Evolutionary conservation across 2,888 invertebrate genomes (phyloP).

Genomic region (Drosophila mettleri): DNA sequence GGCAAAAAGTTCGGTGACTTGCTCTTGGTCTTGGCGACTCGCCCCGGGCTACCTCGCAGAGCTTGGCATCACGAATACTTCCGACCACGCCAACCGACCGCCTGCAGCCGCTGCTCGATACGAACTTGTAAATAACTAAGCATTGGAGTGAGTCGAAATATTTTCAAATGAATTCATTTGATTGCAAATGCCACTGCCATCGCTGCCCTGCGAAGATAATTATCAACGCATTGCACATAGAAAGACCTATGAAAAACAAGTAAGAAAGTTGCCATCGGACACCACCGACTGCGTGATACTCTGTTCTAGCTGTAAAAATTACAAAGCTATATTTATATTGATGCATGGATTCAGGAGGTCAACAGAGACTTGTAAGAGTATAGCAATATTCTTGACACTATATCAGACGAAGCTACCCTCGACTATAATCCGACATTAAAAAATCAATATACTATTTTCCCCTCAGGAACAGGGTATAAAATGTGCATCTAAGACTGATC

Average conservation of each 20-base stretch:
- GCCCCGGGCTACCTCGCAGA: slow-evolving; percentile 20
- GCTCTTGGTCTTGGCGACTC: slow-evolving; percentile 24
- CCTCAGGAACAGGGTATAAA: no score
- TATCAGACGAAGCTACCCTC: no score
- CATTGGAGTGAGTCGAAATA: slow-evolving; percentile 51
- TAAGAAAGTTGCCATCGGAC: no score
- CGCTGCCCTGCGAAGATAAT: slow-evolving; percentile 45
- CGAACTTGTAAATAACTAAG: slow-evolving; percentile 63
- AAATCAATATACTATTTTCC: no score
- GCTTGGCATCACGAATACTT: slow-evolving; percentile 35
- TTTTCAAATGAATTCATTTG: slow-evolving; percentile 69
- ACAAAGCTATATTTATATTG: no score
- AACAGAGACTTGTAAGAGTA: no score
- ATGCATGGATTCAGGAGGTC: no score
- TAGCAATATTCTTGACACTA: no score
- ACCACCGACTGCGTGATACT: no score
- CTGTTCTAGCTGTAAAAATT: no score
- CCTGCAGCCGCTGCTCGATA: slow-evolving; percentile 21
- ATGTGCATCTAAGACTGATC: not conserved
- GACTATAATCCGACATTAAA: no score
- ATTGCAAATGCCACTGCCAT: slow-evolving; percentile 41
- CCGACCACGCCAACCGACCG: slow-evolving; percentile 31
- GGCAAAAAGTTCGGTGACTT: slow-evolving; percentile 52
- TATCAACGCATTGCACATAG: slow-evolving; percentile 39
- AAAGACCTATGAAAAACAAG: no score